Evolutionary conservation across 2,797 vertebrate genomes (phyloP), one percentile per base, ranked within the genome.

Genomic region (Chloroceryle amazona): DNA sequence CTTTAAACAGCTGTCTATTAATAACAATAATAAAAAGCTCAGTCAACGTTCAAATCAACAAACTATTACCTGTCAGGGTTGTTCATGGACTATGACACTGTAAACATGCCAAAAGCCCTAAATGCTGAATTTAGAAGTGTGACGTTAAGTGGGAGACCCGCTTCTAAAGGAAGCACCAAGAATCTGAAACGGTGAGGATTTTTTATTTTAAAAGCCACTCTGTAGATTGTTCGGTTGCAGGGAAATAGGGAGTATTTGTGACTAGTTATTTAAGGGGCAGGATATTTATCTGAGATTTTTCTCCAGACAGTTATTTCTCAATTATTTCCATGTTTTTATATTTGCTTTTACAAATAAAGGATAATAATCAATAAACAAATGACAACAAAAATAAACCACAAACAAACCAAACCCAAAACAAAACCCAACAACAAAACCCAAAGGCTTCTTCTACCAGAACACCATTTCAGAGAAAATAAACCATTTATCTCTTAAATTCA

Each of bases 91-190:
- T 86, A 86, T 57, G 74, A 75, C 80, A 71, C 84, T 86, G 61
- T 37, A 80, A 86, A 88, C 76, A 74, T 46, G 93, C 73, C 63
- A 85, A 58, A 92, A 95, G 54, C 74, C 75, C 90, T 86, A 76
- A 90, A 94, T 70, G 51, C 81, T 83, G 86, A 73, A 90, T 90
- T 94, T 96, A 95, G 97, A 94, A 81, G 70, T 94, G 67, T 15
- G 6, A 67, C 63, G 16, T 52, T 52, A 93, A 89, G 67, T 93
- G 83, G 82, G 90, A 96, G 85, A 97, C 93, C 81, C 73, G 81
- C 78, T 91, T 94, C 93, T 84, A 75, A 92, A 74, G 72, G 79
- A 96, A 94, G 54, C 6, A 11, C 82, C 31, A 26, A 96, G 97
- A 82, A 60, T 47, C 47, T 61, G 63, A 82, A 92, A 60, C 2